Percentiles rank a stretch among this genome's conserved stretches.
These are phyloP conservation scores for Tyto alba DNA, from an alignment of 2,113 vertebrate genomes.

Conservation along the genomic window DNA sequence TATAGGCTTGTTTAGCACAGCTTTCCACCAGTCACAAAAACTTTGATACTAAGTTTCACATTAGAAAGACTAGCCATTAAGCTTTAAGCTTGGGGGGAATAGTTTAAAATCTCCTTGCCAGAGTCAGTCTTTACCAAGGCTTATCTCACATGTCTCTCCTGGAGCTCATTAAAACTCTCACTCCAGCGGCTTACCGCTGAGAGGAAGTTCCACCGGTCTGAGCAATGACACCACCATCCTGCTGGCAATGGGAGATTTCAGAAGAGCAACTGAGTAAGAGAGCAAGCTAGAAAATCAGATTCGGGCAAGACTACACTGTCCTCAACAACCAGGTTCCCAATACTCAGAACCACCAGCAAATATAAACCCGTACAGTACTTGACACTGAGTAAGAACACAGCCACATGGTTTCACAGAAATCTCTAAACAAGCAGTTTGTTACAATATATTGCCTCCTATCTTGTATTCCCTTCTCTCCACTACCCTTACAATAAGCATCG, in stretches of 20 bases:
- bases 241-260: neutral
- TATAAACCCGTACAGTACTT: neutral
- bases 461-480: neutral
- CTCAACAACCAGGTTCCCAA: neutral
- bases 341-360: neutral
- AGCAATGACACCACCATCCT: neutral
- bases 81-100: neutral
- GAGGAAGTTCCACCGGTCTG: neutral
- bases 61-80: neutral
- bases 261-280: neutral
- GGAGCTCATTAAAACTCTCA: constrained; percentile 7
- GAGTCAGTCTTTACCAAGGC: neutral
- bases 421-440: neutral
- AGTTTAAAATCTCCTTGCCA: neutral
- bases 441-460: neutral
- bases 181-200: neutral
- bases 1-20: neutral
- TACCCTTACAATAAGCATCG: neutral
- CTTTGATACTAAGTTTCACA: neutral
- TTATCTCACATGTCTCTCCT: neutral
- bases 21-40: neutral
- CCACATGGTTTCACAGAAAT: neutral
- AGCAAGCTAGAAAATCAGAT: neutral
- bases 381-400: neutral
- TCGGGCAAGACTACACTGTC: neutral